These are phyloP conservation scores for Euphydryas editha DNA, from an alignment of 2,888 invertebrate species.

Conservation along the genomic window DNA sequence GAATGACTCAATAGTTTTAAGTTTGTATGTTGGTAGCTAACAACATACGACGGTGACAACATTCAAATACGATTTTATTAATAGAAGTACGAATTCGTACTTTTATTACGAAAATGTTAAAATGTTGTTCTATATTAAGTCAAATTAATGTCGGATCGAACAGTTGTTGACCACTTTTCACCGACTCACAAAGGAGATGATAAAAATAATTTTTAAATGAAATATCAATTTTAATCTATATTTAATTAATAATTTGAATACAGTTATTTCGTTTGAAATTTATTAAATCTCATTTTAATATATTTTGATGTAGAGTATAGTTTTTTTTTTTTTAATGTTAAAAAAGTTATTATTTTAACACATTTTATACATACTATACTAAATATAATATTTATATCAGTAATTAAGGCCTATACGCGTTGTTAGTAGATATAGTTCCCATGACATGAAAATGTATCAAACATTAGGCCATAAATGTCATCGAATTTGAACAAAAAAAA, in stretches of 20 bases:
- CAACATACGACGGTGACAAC: constrained; percentile 15
- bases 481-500: constrained; percentile 47
- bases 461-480: constrained; percentile 41
- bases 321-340: constrained; percentile 30
- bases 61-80: constrained; percentile 4
- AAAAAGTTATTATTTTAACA: constrained; percentile 38
- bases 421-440: constrained; percentile 38
- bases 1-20: constrained; percentile 40
- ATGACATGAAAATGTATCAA: constrained; percentile 36
- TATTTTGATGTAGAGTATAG: constrained; percentile 35
- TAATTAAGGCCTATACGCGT: constrained; percentile 40
- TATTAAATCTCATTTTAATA: constrained; percentile 34
- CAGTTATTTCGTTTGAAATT: constrained; percentile 14
- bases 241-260: constrained; percentile 11
- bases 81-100: constrained; percentile 11
- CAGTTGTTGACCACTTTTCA: neutral
- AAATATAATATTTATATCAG: constrained; percentile 37
- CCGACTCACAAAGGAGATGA: constrained; percentile 19
- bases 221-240: constrained; percentile 3
- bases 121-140: constrained; percentile 4
- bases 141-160: constrained; percentile 11
- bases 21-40: constrained; percentile 22
- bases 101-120: constrained; percentile 3
- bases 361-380: constrained; percentile 32
- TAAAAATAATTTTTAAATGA: constrained; percentile 20